A percentile compares a stretch with the other conserved stretches of the same genome.
phyloP scores from a whole-genome alignment of 23 tunicate genomes.

The Styela clava region DNA sequence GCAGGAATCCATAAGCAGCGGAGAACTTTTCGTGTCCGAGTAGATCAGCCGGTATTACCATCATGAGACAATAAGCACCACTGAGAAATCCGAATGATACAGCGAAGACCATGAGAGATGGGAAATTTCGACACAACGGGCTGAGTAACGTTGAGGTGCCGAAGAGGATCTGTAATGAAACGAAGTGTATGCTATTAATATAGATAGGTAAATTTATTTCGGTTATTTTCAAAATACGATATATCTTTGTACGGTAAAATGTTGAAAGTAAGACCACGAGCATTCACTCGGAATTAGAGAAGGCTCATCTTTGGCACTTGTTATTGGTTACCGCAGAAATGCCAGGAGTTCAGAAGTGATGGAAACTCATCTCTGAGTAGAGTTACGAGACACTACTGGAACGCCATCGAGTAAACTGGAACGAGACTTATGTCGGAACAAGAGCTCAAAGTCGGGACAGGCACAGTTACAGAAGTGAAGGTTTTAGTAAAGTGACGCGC shows the following conservation, averaged over 20 bases:
- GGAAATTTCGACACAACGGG: conserved; percentile 62
- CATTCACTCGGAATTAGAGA: neutral
- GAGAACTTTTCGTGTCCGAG: conserved; percentile 80
- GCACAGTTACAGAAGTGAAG: no score
- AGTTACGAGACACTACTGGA: no score
- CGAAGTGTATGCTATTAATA: neutral
- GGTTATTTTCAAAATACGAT: no score
- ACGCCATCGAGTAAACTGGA: no score
- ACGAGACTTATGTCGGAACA: no score
- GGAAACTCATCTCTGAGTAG: no score
- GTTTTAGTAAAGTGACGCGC: no score
- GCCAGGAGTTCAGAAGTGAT: no score
- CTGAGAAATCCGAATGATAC: conserved; percentile 84
- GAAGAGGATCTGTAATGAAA: conserved; percentile 58
- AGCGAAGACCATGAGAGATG: conserved; percentile 54
- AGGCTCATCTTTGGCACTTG: no score
- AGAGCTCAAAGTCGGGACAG: no score
- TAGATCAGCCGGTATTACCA: conserved; percentile 83
- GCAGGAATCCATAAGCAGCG: conserved; percentile 81
- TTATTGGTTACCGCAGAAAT: no score
- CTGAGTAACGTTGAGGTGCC: conserved; percentile 62
- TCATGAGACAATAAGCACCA: conserved; percentile 91
- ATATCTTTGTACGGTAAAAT: neutral
- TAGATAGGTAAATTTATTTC: no score
- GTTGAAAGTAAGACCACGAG: neutral